These are phyloP conservation scores for Caradrina clavipalpis DNA, from an alignment of 2,888 invertebrate species.

Conservation along the genomic window DNA sequence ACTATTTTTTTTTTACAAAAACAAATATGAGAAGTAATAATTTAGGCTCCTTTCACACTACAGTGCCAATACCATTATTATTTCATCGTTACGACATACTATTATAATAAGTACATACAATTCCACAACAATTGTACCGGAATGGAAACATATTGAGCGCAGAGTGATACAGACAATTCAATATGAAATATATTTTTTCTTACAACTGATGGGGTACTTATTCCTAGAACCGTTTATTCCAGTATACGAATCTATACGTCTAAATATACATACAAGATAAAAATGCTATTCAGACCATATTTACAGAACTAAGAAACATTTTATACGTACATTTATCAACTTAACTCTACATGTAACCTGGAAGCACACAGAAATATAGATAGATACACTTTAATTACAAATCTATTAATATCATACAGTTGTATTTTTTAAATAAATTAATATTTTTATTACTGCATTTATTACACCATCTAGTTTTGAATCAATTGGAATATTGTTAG, in stretches of 20 bases:
- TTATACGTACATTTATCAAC: constrained; percentile 64
- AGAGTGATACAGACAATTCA: constrained; percentile 28
- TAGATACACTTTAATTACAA: constrained; percentile 68
- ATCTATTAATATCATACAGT: constrained; percentile 56
- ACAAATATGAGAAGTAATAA: not conserved
- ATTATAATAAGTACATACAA: constrained; percentile 36
- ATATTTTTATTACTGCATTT: constrained; percentile 23
- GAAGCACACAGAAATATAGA: constrained; percentile 89
- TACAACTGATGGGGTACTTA: constrained; percentile 54
- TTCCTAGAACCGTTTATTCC: constrained; percentile 54
- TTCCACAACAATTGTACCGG: constrained; percentile 11
- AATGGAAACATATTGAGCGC: constrained; percentile 39
- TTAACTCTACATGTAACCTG: constrained; percentile 83
- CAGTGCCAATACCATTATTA: constrained; percentile 9
- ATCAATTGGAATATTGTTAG: constrained; percentile 38
- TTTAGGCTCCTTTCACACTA: constrained; percentile 46
- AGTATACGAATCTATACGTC: constrained; percentile 62
- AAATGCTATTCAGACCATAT: constrained; percentile 86
- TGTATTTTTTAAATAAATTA: constrained; percentile 26
- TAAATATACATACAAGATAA: constrained; percentile 81
- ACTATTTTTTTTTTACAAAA: not conserved
- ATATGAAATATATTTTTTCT: constrained; percentile 32
- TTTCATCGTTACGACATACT: constrained; percentile 6
- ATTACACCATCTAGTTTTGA: constrained; percentile 31
- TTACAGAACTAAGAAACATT: constrained; percentile 79